Evolutionary conservation across 2,888 invertebrate genomes (phyloP), one percentile per base, ranked within the genome.

Genomic region (Drosophila anomelani): DNA sequence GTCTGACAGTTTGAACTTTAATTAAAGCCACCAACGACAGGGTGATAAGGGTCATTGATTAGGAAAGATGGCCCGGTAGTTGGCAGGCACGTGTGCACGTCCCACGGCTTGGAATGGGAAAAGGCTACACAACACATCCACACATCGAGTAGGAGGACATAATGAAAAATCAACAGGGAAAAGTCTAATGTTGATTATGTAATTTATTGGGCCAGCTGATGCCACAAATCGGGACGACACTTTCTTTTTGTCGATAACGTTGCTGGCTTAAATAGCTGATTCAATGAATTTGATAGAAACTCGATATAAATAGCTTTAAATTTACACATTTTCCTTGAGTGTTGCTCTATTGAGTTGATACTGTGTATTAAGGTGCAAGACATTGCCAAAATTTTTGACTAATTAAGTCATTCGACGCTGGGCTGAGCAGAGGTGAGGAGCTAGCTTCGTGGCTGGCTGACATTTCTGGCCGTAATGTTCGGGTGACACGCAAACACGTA

Each of bases 401-500:
- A 84, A 84, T 85, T 84, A 84, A 84, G 83, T 68, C 78, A 83
- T 85, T 67, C 26, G 36, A 34, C 17, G 49, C 32, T 54, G 13
- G 17, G 34, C 34, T 29, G 29, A 29, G 29, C 29, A 29, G 29
- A 29, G 36, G 58, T 26, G 41, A 36, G 34, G 23, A 20, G 38
- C 46, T 39, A 13, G 34, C 51, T 62, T 58, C 39, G 61, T 66
- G 44, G 44, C 9, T 60, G 53, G 38, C 57, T 56, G 57, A 47
- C 77, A 66, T 66, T 66, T 85, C 39, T 34, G 56, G 60, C 66
- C 20, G 56, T 84, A 82, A 84, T 84, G 72, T 73, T 57, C 74
- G 55, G 70, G 71, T 72, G 78, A 71, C 85, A 84, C 85, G 83
- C 85, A 85, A 85, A 77, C 85, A 86, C 74, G 80, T 84, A 75